Evolutionary conservation across 2,113 vertebrate genomes (phyloP).

Genomic region (Strigops habroptila): DNA sequence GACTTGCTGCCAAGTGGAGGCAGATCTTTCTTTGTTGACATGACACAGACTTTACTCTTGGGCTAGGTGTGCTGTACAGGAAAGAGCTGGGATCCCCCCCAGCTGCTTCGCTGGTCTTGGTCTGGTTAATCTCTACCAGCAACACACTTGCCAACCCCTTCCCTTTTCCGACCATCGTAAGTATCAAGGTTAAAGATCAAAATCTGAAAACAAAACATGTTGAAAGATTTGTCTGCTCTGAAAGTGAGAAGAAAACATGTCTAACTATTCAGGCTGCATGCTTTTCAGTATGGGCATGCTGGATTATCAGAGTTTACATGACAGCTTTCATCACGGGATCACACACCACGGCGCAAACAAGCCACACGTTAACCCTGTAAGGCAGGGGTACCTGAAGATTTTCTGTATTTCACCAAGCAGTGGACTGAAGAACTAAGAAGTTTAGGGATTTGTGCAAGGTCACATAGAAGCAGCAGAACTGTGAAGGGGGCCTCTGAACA

Average conservation of each 20-base stretch:
- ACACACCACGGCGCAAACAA: background rate
- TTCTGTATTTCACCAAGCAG: background rate
- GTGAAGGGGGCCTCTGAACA: background rate
- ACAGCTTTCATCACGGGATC: conserved; percentile 18
- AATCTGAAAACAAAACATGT: conserved; percentile 30
- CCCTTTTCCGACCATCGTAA: background rate
- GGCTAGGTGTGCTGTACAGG: conserved; percentile 36
- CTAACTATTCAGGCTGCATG: background rate
- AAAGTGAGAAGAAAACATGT: conserved; percentile 9
- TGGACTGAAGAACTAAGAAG: background rate
- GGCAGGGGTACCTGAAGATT: background rate
- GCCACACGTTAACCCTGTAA: background rate
- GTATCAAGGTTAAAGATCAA: conserved; percentile 50
- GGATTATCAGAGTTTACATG: background rate
- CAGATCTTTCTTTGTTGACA: conserved; percentile 34
- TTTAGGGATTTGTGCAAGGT: background rate
- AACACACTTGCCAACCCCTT: conserved; percentile 29
- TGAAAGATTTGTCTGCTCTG: conserved; percentile 39
- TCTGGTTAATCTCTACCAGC: conserved; percentile 54
- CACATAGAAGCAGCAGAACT: background rate
- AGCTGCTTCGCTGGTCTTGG: conserved; percentile 29
- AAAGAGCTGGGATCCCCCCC: conserved; percentile 29
- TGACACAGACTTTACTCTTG: conserved; percentile 45
- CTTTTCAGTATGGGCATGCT: conserved; percentile 7
- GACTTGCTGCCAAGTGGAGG: conserved; percentile 35